phyloP scores from a whole-genome alignment of 2,113 vertebrate genomes.

The Colius striatus region DNA sequence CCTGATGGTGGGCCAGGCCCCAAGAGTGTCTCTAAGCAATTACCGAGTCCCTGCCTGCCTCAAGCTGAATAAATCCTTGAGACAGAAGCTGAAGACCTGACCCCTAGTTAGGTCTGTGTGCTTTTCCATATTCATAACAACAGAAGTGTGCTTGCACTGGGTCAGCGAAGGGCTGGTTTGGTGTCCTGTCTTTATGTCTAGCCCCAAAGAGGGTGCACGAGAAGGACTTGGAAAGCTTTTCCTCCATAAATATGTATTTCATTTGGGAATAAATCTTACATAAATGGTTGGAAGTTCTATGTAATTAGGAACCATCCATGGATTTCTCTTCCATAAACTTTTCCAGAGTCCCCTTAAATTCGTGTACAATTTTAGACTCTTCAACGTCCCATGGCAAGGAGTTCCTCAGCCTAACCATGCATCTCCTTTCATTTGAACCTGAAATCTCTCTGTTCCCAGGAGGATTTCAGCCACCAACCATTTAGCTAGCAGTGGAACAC shows the following conservation, averaged over 20 bases:
- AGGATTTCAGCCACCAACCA: background rate
- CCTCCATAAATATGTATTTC: conserved; percentile 5
- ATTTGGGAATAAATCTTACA: background rate
- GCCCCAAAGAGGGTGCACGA: background rate
- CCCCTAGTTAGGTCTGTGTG: conserved; percentile 27
- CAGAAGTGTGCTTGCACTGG: background rate
- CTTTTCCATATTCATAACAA: conserved; percentile 58
- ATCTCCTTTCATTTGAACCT: background rate
- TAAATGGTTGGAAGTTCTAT: background rate
- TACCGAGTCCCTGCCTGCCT: conserved; percentile 2
- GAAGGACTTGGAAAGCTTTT: background rate
- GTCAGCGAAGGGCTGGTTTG: conserved; percentile 42
- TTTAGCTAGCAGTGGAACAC: background rate
- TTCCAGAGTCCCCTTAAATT: background rate
- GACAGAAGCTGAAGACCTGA: conserved; percentile 46
- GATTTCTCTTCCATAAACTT: conserved; percentile 30
- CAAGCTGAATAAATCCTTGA: conserved; percentile 33
- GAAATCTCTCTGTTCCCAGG: background rate
- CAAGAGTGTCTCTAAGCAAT: conserved; percentile 27
- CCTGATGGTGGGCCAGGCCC: conserved; percentile 40
- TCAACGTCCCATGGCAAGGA: background rate
- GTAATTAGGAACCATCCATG: background rate
- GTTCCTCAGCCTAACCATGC: background rate
- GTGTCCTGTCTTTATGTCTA: background rate
- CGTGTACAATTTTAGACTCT: background rate